Base-by-base conservation (phyloP, 2,113 vertebrate genomes). In the Turnix velox region DNA sequence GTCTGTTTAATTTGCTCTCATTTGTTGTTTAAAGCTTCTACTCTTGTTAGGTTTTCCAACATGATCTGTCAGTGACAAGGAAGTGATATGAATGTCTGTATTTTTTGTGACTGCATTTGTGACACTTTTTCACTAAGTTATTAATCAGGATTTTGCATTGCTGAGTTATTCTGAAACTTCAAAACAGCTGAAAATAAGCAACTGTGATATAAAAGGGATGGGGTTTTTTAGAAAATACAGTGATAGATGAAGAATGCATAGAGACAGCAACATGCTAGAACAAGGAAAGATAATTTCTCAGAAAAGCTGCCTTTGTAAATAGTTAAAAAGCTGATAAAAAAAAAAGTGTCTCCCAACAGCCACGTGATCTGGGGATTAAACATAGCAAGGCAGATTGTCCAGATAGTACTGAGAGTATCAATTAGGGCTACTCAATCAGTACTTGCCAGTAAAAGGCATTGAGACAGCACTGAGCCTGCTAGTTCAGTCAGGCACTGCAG, bases 371-470 rank as follows among this genome's bases (percentile, higher is more conserved):
- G 69, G 71, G n/a, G 76, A 93, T 94, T 96, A 93, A 96, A 94
- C 95, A 93, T 55, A 93, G 72, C 92, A 90, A 95, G 66, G 93
- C 95, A 96, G 95, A 96, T 94, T 96, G 94, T 93, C 95, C 94
- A 96, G 51, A 72, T 92, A 96, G 52, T 84, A 88, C 76, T 81
- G 75, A 39, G 69, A 81, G 90, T 96, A 96, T 93, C 83, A 88
- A 35, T 96, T 86, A 93, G 84, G 88, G 69, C 80, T 88, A 84
- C 61, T 94, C 83, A 84, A 82, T 89, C 90, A 76, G 18, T 82
- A 73, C 66, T 87, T 87, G 78, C 93, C 92, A 92, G 91, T 92
- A 73, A 83, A 90, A 91, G 40, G 62, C 89, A 79, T 11, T 55
- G 77, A 89, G 89, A 88, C 81, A 82, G 54, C 74, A 72, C 67